Base-by-base conservation (phyloP, 2,888 invertebrate genomes). In the Macropis europaea region DNA sequence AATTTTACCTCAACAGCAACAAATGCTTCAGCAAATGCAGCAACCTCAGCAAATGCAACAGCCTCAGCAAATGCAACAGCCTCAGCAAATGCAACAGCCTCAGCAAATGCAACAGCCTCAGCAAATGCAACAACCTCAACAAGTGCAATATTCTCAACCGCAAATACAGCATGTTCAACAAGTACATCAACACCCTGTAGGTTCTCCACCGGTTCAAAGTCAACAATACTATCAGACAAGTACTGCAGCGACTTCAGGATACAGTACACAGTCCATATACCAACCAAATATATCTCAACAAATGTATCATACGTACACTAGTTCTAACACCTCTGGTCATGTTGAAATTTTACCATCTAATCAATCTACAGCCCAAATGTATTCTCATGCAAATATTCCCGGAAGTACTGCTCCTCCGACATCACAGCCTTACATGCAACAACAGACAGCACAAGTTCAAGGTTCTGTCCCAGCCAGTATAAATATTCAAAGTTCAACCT, bases 11-110 rank as follows among this genome's bases (percentile, higher is more conserved):
- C 87, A 85, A 26, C 82, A 81, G 22, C 80, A 79, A 15, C 85
- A 84, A 3, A 64, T 79, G 40, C 84, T 83, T 50, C 84, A 86
- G 22, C 86, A 84, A 45, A 67, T 83, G 38, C 83, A 85, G 38
- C 85, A 84, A 22, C 70, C 82, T 40, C 86, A 83, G 43, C 84
- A 83, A 53, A 82, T 84, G 80, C 88, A 84, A 54, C 86, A 87
- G 38, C 78, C 85, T 2, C 84, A 86, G 1, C 87, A 82, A 36
- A 68, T 88, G 15, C 88, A 88, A 19, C 32, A 89, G 47, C 81
- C 88, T 13, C 87, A 89, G 38, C 89, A 89, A 52, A 80, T 89
- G 38, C 89, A 90, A 74, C 89, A 87, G 36, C 86, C 79, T 0
- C 87, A 85, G 30, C 82, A 81, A 22, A 79, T 79, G 13, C 85